Evolutionary conservation across 2,797 vertebrate genomes (phyloP), one percentile per base, ranked within the genome.

Genomic region (Semotilus atromaculatus): DNA sequence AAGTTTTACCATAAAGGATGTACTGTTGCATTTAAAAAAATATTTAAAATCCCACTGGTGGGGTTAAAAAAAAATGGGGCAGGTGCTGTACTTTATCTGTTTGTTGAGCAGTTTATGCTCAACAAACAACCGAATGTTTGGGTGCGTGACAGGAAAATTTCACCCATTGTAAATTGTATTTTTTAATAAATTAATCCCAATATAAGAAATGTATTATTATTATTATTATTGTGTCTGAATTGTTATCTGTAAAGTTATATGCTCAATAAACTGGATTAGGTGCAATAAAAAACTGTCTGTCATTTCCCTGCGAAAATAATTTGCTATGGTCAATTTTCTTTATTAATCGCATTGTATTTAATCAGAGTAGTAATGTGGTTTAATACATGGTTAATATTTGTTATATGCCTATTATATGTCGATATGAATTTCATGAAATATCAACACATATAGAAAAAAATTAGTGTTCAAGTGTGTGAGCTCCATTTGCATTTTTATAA

Each of bases 211-310:
- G 84, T 83, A 36, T 88, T 85, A 88, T 67, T 64, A 86, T 82
- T 86, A 89, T 90, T 85, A 91, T 91, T 92, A 89, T 87, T 89
- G 75, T 90, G 91, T 89, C 82, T 85, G 68, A 86, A 88, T 89
- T 88, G 88, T 90, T 90, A 89, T 89, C 86, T 51, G 82, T 84
- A 78, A 84, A 78, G 82, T 84, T 78, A 21, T 34, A 78, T 78
- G 80, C 51, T 78, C 75, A 84, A 78, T 84, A 84, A 84, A 84
- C 75, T 84, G 48, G 62, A 84, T 78, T 34, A 79, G 11, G 51
- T 84, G 66, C 66, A 71, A 68, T 53, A 75, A 31, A 70, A 74
- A 85, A 13, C 70, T 75, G 64, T 79, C 26, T 83, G 38, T 83
- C 79, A 31, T 64, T 78, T 38, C 6, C 29, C 48, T 76, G 36